Base-by-base conservation (phyloP, 2,888 invertebrate genomes). In the Ramazzottius varieornatus region DNA sequence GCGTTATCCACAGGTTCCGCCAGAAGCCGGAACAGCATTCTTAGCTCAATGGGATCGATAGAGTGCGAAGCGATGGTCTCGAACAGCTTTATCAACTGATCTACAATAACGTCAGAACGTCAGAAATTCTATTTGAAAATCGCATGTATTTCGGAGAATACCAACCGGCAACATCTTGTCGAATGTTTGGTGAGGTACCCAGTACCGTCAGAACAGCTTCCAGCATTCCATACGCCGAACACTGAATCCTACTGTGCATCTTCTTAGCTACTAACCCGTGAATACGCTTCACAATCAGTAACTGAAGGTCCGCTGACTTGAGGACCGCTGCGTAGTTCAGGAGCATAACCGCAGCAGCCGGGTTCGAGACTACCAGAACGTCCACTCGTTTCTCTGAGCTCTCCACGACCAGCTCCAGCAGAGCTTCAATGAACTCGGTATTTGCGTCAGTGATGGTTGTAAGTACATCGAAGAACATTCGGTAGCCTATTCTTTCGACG, bases 1-100 rank as follows among this genome's bases (percentile, higher is more conserved):
- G 73, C 72, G 46, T 72, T 72, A 63, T 75, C 74, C 66, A 75
- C 73, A n/a, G n/a, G n/a, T 33, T 72, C 66, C 67, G 76, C 72
- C 54, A 79, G 71, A 24, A 80, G 72, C 64, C 75, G 72, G 68
- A 81, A 78, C 65, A 82, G 74, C 67, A 79, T 76, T 71, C 81
- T 82, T n/a, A 82, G 74, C 71, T 82, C 82, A 63, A 75, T 74
- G 1, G 81, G 78, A 33, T 78, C 78, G 67, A 82, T 79, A 66
- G 81, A 82, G 67, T 81, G 75, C 66, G 79, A 79, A 20, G 81
- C 81, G 8, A 82, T 73, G 66, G 77, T 77, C 72, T 82, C 81
- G 63, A 82, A 73, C 33, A 82, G 71, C 70, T 78, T 78, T 46
- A 82, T 78, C 64, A 82, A 72, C 71, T 80, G 78, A 67, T 78